phyloP scores from a whole-genome alignment of 2,888 invertebrate genomes.

The Drosophila flavopinicola region DNA sequence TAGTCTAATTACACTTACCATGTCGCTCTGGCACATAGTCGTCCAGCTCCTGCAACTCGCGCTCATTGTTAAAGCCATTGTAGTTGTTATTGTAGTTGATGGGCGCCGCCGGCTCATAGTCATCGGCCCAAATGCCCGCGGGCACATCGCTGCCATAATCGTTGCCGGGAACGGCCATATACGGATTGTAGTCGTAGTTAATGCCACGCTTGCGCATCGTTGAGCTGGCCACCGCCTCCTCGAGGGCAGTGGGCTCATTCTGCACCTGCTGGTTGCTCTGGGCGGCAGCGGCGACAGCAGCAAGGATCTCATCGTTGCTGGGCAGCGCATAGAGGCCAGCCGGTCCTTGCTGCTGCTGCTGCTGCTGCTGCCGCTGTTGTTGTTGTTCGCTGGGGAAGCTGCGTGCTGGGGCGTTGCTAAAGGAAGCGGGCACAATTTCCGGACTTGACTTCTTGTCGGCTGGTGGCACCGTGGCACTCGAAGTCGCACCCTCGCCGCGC shows the following conservation, averaged over 20 bases:
- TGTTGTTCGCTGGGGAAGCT: conserved; percentile 17
- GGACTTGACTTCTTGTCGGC: conserved; percentile 81
- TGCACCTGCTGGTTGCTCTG: conserved; percentile 72
- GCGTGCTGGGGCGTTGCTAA: conserved; percentile 70
- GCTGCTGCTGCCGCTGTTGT: conserved; percentile 12
- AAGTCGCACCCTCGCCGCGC: conserved; percentile 46
- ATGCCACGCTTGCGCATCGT: conserved; percentile 83
- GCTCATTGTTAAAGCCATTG: conserved; percentile 62
- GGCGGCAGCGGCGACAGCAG: conserved; percentile 80
- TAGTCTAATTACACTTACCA: too few relatives aligned
- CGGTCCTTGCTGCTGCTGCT: conserved; percentile 30
- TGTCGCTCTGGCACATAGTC: conserved; percentile 80
- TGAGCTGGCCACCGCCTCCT: conserved; percentile 67
- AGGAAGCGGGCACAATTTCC: conserved; percentile 81
- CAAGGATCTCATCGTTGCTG: conserved; percentile 77
- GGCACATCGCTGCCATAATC: conserved; percentile 71
- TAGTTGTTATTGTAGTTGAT: conserved; percentile 51
- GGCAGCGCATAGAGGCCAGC: conserved; percentile 66
- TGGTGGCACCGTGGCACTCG: conserved; percentile 45
- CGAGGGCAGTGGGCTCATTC: conserved; percentile 53
- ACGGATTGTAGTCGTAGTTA: conserved; percentile 75
- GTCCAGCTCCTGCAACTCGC: conserved; percentile 82
- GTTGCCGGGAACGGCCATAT: conserved; percentile 33
- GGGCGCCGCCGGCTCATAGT: conserved; percentile 79
- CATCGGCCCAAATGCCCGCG: conserved; percentile 82